A percentile compares a stretch with the other conserved stretches of the same genome.
Conservation (phyloP, 2,113 vertebrate genomes). For the Synodontis membranacea region DNA sequence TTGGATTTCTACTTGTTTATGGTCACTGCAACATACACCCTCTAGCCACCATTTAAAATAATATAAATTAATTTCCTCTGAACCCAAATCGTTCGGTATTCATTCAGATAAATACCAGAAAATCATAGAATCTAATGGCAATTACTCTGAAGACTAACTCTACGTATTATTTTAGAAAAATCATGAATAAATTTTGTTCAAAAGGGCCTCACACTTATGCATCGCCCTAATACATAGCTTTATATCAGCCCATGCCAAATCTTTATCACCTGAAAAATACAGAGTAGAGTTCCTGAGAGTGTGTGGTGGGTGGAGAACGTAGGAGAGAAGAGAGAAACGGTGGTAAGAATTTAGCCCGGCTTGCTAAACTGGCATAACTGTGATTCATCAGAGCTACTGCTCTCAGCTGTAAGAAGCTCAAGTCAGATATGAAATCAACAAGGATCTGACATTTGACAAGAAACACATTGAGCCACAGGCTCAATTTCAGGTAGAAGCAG, state of each 20-base stretch:
- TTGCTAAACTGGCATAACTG: not conserved
- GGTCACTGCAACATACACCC: too few relatives aligned
- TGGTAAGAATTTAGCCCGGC: not conserved
- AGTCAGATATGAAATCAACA: not conserved
- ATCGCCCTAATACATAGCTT: too few relatives aligned
- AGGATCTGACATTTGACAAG: conserved; percentile 20
- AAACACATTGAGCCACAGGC: not conserved
- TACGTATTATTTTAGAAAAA: too few relatives aligned
- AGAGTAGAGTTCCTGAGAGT: not conserved
- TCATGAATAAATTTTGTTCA: too few relatives aligned
- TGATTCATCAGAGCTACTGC: conserved; percentile 4
- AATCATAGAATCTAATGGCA: too few relatives aligned
- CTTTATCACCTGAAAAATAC: not conserved
- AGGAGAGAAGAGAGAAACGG: not conserved
- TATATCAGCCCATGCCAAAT: not conserved
- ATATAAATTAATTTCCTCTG: too few relatives aligned
- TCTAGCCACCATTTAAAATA: too few relatives aligned
- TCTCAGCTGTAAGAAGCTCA: not conserved
- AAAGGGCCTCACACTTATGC: too few relatives aligned
- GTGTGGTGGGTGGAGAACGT: not conserved
- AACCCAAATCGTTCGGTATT: too few relatives aligned
- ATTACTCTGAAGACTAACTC: too few relatives aligned
- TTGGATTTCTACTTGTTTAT: too few relatives aligned
- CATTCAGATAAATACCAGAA: too few relatives aligned
- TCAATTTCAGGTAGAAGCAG: not conserved